Evolutionary conservation across 2,113 vertebrate genomes (phyloP).

Genomic region (Oenanthe oenanthe): DNA sequence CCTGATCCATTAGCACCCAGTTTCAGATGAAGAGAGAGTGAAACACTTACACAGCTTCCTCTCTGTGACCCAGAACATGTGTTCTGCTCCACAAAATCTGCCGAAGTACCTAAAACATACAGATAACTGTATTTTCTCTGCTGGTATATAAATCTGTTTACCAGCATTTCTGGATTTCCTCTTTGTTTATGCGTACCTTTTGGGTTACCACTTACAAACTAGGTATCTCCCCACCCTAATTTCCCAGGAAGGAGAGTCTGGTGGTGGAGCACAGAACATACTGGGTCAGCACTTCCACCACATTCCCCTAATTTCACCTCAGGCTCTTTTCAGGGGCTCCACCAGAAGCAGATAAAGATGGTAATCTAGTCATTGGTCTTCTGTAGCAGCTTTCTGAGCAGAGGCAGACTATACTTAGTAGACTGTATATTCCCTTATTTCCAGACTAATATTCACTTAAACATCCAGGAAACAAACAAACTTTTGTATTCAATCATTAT

Average conservation of each 20-base stretch:
- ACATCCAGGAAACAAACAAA: background rate
- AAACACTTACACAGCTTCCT: background rate
- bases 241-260: background rate
- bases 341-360: background rate
- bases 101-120: background rate
- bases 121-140: background rate
- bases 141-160: background rate
- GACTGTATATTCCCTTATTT: background rate
- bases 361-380: background rate
- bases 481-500: background rate
- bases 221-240: background rate
- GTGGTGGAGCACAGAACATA: fast-evolving
- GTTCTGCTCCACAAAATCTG: background rate
- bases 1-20: background rate
- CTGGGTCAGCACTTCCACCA: background rate
- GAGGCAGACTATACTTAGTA: background rate
- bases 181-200: background rate
- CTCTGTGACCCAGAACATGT: background rate
- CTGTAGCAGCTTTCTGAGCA: background rate
- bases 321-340: background rate
- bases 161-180: background rate
- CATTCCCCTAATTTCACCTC: background rate
- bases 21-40: background rate
- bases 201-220: background rate
- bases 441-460: background rate